phyloP scores from a whole-genome alignment of 2,797 vertebrate species.

The Vultur gryphus region DNA sequence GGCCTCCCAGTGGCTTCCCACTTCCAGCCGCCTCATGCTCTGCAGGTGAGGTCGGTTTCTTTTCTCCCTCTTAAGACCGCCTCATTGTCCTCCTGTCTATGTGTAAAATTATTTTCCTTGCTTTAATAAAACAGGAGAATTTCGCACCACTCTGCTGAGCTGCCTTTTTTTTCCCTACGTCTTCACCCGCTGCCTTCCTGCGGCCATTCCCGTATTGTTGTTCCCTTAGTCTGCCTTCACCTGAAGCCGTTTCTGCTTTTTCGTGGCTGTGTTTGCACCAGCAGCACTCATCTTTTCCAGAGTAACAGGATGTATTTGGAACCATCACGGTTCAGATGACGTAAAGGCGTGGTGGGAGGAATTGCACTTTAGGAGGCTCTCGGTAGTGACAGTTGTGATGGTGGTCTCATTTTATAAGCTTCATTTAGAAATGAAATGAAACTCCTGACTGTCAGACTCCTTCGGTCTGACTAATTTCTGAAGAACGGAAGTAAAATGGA shows the following conservation, averaged over 20 bases:
- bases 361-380: fast-evolving
- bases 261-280: fast-evolving
- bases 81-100: fast-evolving
- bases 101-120: neutral
- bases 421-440: neutral
- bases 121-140: neutral
- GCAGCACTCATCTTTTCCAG: fast-evolving
- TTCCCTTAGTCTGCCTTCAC: fast-evolving
- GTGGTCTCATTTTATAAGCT: fast-evolving
- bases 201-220: fast-evolving
- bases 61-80: no score
- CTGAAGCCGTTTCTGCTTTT: fast-evolving
- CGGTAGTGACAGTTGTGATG: fast-evolving
- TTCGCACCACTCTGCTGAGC: neutral
- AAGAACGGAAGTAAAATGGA: neutral
- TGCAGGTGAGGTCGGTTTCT: fast-evolving
- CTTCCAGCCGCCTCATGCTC: neutral
- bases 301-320: fast-evolving
- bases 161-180: fast-evolving
- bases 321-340: fast-evolving
- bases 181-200: neutral
- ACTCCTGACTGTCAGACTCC: neutral
- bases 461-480: fast-evolving
- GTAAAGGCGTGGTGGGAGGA: fast-evolving
- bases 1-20: neutral